Base-by-base conservation (phyloP, 2,113 vertebrate genomes). In the Mesembrinibis cayennensis region DNA sequence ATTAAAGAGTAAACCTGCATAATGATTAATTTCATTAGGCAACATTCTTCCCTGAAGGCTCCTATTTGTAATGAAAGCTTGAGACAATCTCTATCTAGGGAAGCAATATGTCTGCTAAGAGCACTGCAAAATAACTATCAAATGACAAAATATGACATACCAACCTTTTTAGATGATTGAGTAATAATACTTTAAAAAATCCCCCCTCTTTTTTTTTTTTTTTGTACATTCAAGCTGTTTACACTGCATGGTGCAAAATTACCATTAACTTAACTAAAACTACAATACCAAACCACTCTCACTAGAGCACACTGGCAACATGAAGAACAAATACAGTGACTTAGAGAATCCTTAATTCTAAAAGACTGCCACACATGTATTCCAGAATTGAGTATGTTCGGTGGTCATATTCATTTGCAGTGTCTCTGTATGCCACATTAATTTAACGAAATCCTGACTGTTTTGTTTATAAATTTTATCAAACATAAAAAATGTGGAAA, bases 1-100 rank as follows among this genome's bases (percentile, higher is more conserved):
- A 76, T 93, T 95, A 93, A 95, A 81, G 55, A 83, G 55, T 82
- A 93, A 86, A 90, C 56, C 74, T 13, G 0, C 73, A 80, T 84
- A 93, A 91, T 50, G 42, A 93, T 95, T 94, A 91, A 93, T 96
- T 97, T 93, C 70, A 95, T 94, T 83, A 95, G 71, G 78, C 47
- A 45, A 42, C 23, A 94, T 79, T 67, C 93, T 82, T 83, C 90
- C 82, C 88, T 87, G 78, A 95, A 93, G 87, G 69, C 69, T 93
- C 45, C 38, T 90, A 58, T 95, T 95, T 90, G 61, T 91, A 95
- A 94, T 92, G 79, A 76, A 88, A 91, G 84, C 52, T 96, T 72
- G 83, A 91, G 77, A 67, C 15, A 85, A 81, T 44, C 47, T 62
- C 40, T 38, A 91, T 25, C 82, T 23, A 74, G 81, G 95, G 90